Evolutionary conservation across 2,888 invertebrate genomes (phyloP), one percentile per base, ranked within the genome.

Genomic region (Conomelus anceps): DNA sequence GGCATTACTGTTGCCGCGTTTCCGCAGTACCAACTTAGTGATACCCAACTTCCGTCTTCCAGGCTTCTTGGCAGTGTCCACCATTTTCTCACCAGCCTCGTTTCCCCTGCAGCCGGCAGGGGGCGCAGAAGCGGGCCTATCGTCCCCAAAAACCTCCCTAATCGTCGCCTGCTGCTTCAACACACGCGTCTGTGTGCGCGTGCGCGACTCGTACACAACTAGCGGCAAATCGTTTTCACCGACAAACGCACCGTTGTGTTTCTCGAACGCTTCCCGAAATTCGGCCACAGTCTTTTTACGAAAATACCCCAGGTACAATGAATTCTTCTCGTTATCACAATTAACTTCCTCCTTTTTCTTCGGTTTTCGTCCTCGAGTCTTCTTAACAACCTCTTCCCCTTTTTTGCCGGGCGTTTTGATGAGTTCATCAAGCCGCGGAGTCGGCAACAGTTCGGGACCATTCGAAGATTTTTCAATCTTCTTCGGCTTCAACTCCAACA

Each of bases 101-200:
- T 88, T 34, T 23, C 88, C 85, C 22, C 88, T 85, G 23, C 89
- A 90, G 0, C 96, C 95, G 90, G 95, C 94, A 0, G 97, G 97
- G 0, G 97, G 97, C 0, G 97, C 97, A 0, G 97, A 97, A 0
- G 97, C 97, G 0, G 97, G 97, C 85, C 97, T 94, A 92, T 97
- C 97, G 90, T 95, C 95, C 0, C 97, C 97, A 93, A 97, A 97
- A 1, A 97, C 97, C 93, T 97, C 97, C 91, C 96, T 96, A 85
- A 97, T 97, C 23, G 96, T 96, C 85, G 96, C 96, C 92, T 96
- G 94, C 92, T 96, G 96, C 93, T 97, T 96, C 91, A 95, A 93
- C 22, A 96, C 94, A 92, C 96, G 94, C 87, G 96, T 96, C 92
- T 97, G 96, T 34, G 96, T 96, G 92, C 97, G 94, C 22, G 97